These are phyloP conservation scores for Chauna torquata DNA, from an alignment of 2,113 vertebrate species.

Conservation along the genomic window DNA sequence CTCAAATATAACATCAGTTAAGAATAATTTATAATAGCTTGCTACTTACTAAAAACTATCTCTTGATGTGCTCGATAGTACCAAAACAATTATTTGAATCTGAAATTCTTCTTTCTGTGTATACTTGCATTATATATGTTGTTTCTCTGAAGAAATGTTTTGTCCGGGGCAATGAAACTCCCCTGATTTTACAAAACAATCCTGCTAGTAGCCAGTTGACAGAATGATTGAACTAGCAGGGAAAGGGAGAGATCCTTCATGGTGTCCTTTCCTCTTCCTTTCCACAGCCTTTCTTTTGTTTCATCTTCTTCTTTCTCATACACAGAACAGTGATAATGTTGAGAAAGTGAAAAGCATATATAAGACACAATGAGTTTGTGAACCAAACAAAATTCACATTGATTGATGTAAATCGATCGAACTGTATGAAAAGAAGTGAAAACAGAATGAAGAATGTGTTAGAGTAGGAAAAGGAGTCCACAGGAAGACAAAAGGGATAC, in stretches of 20 bases:
- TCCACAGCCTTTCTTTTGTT: not conserved
- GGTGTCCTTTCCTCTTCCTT: not conserved
- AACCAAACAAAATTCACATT: not conserved
- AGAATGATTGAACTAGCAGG: not conserved
- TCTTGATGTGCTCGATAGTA: not conserved
- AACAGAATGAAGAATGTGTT: not conserved
- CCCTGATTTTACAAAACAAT: not conserved
- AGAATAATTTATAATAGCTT: not conserved
- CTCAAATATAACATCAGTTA: not conserved
- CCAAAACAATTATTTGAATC: not conserved
- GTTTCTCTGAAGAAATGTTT: not conserved
- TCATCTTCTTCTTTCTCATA: not conserved
- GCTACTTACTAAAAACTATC: not conserved
- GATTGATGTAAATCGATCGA: not conserved
- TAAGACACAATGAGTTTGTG: not conserved
- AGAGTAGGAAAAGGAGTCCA: not conserved
- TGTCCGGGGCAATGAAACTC: not conserved
- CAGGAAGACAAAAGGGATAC: not conserved
- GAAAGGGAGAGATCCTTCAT: not conserved
- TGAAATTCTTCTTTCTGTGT: not conserved
- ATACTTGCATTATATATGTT: fast-evolving
- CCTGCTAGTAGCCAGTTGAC: not conserved
- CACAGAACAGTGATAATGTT: fast-evolving
- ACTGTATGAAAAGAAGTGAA: not conserved
- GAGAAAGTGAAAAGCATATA: not conserved